These are phyloP conservation scores for Ophonus ardosiacus DNA, from an alignment of 2,888 invertebrate species.

Conservation along the genomic window DNA sequence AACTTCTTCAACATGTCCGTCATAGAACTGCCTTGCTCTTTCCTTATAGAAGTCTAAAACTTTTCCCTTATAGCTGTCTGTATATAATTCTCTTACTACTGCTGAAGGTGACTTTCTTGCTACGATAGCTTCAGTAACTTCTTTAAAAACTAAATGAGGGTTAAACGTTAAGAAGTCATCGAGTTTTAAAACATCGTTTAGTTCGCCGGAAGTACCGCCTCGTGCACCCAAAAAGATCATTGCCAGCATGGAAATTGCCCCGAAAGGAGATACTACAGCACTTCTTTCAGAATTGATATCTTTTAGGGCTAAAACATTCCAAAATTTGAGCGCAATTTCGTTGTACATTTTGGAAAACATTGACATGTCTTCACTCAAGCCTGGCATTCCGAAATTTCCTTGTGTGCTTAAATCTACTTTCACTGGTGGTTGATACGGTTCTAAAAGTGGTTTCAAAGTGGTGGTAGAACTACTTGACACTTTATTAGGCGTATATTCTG, in stretches of 20 bases:
- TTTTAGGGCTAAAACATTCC: slow-evolving; percentile 81
- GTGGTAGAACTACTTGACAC: slow-evolving; percentile 67
- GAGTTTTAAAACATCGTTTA: slow-evolving; percentile 90
- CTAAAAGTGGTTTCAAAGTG: slow-evolving; percentile 67
- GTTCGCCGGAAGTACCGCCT: slow-evolving; percentile 92
- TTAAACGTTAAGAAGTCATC: slow-evolving; percentile 95
- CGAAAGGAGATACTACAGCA: slow-evolving; percentile 89
- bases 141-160: slow-evolving; percentile 91
- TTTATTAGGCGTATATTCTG: slow-evolving; percentile 63
- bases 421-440: slow-evolving; percentile 60
- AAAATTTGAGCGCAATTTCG: slow-evolving; percentile 90
- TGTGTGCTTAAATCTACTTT: slow-evolving; percentile 78
- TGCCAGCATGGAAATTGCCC: slow-evolving; percentile 90
- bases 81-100: slow-evolving; percentile 89
- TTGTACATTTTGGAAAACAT: slow-evolving; percentile 83
- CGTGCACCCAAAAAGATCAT: slow-evolving; percentile 94
- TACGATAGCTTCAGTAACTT: slow-evolving; percentile 89
- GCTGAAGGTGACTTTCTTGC: slow-evolving; percentile 84
- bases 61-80: slow-evolving; percentile 88
- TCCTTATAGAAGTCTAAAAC: slow-evolving; percentile 92
- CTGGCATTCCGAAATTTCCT: slow-evolving; percentile 85
- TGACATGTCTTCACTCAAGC: slow-evolving; percentile 84
- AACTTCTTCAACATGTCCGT: slow-evolving; percentile 91
- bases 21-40: slow-evolving; percentile 91
- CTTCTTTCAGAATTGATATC: slow-evolving; percentile 86